phyloP scores from a whole-genome alignment of 1,140 invertebrate species.

The Diabrotica undecimpunctata region DNA sequence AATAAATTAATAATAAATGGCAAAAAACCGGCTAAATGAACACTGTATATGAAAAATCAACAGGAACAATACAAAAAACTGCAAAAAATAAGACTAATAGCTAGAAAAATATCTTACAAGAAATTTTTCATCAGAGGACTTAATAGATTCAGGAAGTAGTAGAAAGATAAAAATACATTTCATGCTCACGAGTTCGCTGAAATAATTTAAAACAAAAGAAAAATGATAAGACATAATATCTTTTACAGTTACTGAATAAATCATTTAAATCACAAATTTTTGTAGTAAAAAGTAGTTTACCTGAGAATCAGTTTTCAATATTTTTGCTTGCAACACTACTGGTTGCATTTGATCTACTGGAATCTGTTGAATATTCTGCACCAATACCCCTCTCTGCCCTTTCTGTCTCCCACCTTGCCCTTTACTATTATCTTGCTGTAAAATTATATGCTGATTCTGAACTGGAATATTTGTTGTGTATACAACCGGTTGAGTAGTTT shows the following conservation, averaged over 20 bases:
- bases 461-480: constrained; percentile 41
- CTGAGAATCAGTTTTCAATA: constrained; percentile 41
- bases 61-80: no score
- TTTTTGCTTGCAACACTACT: constrained; percentile 43
- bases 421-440: constrained; percentile 27
- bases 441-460: constrained; percentile 39
- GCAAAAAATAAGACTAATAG: no score
- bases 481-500: constrained; percentile 33
- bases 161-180: no score
- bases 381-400: constrained; percentile 34
- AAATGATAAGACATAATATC: background rate
- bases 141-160: no score
- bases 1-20: no score
- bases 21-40: no score
- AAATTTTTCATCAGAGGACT: no score
- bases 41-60: no score
- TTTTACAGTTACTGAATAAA: no score
- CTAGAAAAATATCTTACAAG: no score
- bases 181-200: no score
- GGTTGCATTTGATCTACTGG: constrained; percentile 41
- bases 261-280: no score
- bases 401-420: constrained; percentile 24
- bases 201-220: background rate
- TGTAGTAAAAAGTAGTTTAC: constrained; percentile 8
- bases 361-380: constrained; percentile 42